Conservation (phyloP, 2,888 invertebrate species). For the Zele albiditarsus region DNA sequence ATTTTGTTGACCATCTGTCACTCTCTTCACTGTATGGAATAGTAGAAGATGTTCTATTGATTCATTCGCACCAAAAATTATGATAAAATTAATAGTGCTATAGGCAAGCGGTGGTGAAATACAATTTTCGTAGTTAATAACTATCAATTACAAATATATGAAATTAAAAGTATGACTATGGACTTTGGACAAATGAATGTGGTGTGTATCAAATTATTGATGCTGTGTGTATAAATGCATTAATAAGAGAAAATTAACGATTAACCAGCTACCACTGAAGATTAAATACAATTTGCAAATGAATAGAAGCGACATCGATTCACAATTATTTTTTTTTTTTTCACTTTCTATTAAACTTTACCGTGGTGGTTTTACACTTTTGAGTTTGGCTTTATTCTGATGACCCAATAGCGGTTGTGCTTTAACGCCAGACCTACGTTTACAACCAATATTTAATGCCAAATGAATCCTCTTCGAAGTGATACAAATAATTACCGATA, state of each 20-base stretch:
- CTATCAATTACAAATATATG: background rate
- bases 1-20: constrained; percentile 45
- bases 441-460: constrained; percentile 34
- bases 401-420: constrained; percentile 53
- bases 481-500: background rate
- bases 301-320: constrained; percentile 44
- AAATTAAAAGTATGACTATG: background rate
- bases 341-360: constrained; percentile 53
- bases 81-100: background rate
- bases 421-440: constrained; percentile 58
- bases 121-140: background rate
- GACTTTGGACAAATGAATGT: background rate
- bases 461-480: background rate
- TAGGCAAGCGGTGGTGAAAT: background rate
- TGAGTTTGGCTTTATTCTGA: constrained; percentile 56
- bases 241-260: constrained; percentile 10
- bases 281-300: constrained; percentile 22
- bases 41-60: background rate
- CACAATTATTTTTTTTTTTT: constrained; percentile 19
- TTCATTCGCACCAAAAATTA: background rate
- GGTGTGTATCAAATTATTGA: background rate
- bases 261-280: constrained; percentile 14
- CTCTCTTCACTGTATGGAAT: constrained; percentile 44
- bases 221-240: background rate
- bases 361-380: constrained; percentile 57